Conservation (phyloP, 2,888 invertebrate genomes). For the Digitonthophagus gazella region DNA sequence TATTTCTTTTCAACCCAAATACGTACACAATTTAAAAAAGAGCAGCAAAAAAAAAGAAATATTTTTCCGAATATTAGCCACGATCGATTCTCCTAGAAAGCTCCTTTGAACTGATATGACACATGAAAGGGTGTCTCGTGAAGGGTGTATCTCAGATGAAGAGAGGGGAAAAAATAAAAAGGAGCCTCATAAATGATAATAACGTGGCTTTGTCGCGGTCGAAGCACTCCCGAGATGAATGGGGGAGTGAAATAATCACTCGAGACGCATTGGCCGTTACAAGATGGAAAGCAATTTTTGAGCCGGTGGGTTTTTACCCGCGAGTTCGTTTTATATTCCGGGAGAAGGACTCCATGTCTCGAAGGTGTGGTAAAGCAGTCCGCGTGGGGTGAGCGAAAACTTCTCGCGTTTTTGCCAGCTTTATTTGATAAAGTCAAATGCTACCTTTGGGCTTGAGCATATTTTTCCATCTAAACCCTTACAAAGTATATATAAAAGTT, state of each 20-base stretch:
- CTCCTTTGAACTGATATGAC: too few species aligned
- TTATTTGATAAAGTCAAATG: neutral
- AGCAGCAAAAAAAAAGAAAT: too few species aligned
- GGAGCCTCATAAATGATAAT: neutral
- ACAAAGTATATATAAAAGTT: too few species aligned
- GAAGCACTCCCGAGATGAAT: neutral
- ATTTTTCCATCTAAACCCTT: neutral
- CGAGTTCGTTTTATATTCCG: neutral
- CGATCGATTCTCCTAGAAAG: too few species aligned
- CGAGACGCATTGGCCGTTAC: neutral
- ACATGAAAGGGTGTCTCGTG: too few species aligned
- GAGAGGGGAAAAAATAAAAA: neutral
- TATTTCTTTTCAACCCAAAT: too few species aligned
- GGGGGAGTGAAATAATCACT: neutral
- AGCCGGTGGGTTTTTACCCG: neutral
- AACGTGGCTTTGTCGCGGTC: neutral
- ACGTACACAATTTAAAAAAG: too few species aligned
- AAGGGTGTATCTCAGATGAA: neutral
- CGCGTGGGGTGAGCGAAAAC: neutral
- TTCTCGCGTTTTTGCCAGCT: neutral
- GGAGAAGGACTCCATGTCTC: neutral
- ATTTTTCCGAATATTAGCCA: too few species aligned
- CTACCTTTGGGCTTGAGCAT: neutral
- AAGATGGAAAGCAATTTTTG: neutral
- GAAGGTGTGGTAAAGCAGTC: neutral